Conservation (phyloP, 2,888 invertebrate species). For the Drosophila meridionalis region DNA sequence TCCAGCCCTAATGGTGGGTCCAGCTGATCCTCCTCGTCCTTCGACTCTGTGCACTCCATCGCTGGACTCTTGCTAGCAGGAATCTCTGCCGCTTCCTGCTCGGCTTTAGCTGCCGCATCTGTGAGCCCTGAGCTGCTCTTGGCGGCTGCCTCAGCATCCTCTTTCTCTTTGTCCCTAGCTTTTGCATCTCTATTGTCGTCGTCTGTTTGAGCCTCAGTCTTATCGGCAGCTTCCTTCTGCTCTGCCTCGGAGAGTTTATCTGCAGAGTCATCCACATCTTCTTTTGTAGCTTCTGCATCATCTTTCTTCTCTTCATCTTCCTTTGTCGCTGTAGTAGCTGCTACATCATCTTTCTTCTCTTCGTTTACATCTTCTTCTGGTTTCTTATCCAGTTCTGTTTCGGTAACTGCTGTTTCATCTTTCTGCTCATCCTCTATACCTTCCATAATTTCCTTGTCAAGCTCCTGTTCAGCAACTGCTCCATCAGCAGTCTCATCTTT, state of each 20-base stretch:
- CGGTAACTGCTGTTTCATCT: background rate
- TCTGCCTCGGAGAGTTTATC: background rate
- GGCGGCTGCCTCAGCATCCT: background rate
- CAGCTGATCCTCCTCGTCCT: background rate
- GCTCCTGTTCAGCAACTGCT: background rate
- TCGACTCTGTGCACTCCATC: too few relatives aligned
- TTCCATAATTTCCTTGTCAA: background rate
- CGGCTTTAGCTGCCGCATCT: background rate
- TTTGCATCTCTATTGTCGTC: slow-evolving; percentile 1
- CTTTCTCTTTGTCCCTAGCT: background rate
- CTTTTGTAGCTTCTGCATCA: background rate
- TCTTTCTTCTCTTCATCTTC: background rate
- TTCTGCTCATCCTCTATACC: background rate
- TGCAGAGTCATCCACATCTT: too few relatives aligned
- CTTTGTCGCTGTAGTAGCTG: background rate
- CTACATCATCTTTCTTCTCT: background rate
- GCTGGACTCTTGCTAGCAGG: background rate
- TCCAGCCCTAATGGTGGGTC: background rate
- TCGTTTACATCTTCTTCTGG: background rate
- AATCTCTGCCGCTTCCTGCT: background rate
- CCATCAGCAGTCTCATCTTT: background rate
- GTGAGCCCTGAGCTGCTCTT: background rate
- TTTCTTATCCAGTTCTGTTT: background rate
- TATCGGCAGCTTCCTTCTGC: background rate
- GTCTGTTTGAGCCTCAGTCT: slow-evolving; percentile 21